Evolutionary conservation across 2,797 vertebrate species (phyloP).

Genomic region (Furcifer pardalis): DNA sequence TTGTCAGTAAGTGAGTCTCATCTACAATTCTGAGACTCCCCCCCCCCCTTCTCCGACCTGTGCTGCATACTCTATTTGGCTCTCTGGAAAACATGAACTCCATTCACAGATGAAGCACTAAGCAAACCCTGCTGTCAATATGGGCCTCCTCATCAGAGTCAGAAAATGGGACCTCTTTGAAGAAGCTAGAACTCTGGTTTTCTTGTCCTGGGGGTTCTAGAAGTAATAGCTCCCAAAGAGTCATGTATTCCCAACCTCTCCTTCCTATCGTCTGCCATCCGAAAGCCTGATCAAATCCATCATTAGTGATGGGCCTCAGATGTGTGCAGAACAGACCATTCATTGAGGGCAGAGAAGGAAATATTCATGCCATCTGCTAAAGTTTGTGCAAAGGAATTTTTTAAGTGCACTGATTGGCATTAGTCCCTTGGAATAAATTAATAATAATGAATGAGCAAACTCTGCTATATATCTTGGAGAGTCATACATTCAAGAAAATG

Average conservation of each 20-base stretch:
- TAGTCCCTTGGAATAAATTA: background rate
- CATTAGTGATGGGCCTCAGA: background rate
- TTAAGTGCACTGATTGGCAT: background rate
- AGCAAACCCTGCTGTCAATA: background rate
- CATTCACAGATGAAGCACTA: background rate
- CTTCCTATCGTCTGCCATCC: background rate
- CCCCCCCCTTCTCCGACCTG: no score
- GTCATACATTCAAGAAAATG: background rate
- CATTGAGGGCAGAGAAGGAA: background rate
- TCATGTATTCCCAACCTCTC: background rate
- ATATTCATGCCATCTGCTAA: background rate
- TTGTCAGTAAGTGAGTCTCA: slow-evolving; percentile 9
- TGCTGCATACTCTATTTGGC: background rate
- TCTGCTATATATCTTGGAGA: background rate
- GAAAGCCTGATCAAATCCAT: background rate
- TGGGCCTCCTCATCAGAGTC: background rate
- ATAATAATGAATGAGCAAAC: background rate
- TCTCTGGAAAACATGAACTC: background rate
- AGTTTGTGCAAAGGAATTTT: background rate
- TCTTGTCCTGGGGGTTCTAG: background rate
- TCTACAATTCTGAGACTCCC: background rate
- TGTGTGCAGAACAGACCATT: background rate
- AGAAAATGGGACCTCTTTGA: no score
- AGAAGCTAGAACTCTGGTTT: no score
- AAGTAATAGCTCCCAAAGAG: background rate